Percentiles rank a stretch among this genome's conserved stretches.
Conservation (phyloP, 2,113 vertebrate genomes). For the Xyrauchen texanus region DNA sequence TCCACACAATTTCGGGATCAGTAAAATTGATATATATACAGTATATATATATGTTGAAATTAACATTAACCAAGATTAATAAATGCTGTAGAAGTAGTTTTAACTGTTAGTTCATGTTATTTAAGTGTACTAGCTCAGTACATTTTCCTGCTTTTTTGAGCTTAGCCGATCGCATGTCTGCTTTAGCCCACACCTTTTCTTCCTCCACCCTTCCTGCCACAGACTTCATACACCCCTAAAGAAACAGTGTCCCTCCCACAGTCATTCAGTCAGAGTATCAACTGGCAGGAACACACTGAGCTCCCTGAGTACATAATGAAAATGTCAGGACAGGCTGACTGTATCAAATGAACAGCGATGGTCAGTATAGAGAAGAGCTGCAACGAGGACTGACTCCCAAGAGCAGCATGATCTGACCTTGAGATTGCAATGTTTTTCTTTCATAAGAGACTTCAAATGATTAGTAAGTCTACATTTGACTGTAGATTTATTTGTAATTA, state of each 20-base stretch:
- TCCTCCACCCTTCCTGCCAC: neutral
- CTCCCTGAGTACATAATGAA: constrained; percentile 1
- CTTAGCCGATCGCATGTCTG: too few relatives aligned
- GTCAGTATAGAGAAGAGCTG: neutral
- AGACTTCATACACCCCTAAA: neutral
- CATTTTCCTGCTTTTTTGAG: too few relatives aligned
- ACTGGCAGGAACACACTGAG: constrained; percentile 30
- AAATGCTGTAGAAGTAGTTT: too few relatives aligned
- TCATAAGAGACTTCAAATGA: neutral
- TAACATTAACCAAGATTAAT: too few relatives aligned
- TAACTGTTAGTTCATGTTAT: too few relatives aligned
- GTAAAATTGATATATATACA: too few relatives aligned
- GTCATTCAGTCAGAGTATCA: neutral
- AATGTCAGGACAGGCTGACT: constrained; percentile 27
- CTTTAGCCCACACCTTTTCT: neutral
- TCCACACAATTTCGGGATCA: too few relatives aligned
- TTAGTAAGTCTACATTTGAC: neutral
- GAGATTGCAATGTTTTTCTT: neutral
- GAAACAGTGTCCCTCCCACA: constrained; percentile 8
- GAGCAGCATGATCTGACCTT: constrained; percentile 13
- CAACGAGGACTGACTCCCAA: neutral
- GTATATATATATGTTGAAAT: too few relatives aligned
- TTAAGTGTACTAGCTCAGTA: too few relatives aligned
- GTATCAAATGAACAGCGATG: neutral
- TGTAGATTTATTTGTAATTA: too few relatives aligned